These are phyloP conservation scores for Synanceia verrucosa DNA, from an alignment of 2,797 vertebrate species.

Conservation along the genomic window DNA sequence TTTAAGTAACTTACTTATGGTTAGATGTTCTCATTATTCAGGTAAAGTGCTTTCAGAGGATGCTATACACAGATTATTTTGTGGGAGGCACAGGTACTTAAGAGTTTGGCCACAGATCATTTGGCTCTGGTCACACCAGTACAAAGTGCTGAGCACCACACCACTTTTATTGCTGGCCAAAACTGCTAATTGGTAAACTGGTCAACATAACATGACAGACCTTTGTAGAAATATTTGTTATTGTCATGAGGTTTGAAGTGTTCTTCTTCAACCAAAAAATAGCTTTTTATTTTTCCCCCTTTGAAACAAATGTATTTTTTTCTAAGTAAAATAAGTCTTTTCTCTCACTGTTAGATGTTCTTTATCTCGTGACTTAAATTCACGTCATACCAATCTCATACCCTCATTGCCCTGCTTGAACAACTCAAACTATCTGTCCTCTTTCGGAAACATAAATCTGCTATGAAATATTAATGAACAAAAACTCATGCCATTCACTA, in stretches of 20 bases:
- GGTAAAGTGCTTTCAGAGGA: too few relatives aligned
- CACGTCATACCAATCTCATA: conserved; percentile 3
- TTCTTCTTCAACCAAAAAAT: too few relatives aligned
- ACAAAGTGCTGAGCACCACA: background rate
- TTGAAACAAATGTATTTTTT: too few relatives aligned
- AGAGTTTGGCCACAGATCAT: too few relatives aligned
- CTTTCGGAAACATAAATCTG: conserved; percentile 59
- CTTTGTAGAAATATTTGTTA: background rate
- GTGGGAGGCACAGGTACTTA: too few relatives aligned
- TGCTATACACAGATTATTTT: too few relatives aligned
- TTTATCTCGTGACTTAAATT: conserved; percentile 28
- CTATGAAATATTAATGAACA: conserved; percentile 75
- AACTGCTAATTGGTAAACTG: background rate
- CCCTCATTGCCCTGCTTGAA: conserved; percentile 12
- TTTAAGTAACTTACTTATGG: background rate
- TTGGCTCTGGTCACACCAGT: conserved; percentile 4
- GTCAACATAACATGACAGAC: background rate
- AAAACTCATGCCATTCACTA: conserved; percentile 61
- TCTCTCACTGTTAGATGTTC: background rate
- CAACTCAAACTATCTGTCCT: conserved; percentile 47
- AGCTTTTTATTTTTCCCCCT: background rate
- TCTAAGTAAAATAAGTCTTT: background rate
- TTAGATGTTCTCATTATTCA: too few relatives aligned
- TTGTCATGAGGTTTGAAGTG: background rate
- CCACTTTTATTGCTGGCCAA: conserved; percentile 1